Conservation (phyloP, 2,113 vertebrate species). For the Melanostigma gelatinosum region DNA sequence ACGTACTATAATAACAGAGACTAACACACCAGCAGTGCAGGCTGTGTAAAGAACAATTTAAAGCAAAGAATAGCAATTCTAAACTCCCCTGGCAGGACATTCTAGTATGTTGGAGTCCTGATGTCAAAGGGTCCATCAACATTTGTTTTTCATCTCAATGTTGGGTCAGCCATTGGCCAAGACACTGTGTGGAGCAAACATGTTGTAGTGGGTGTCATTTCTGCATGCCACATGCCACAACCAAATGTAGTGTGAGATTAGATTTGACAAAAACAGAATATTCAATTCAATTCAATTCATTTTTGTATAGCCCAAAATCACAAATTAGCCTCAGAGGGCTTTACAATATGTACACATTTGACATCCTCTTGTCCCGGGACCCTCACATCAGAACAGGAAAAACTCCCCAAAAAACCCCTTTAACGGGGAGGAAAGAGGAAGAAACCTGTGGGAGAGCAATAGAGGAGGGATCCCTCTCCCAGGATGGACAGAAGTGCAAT, state of each 20-base stretch:
- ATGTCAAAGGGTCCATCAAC: background rate
- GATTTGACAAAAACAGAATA: background rate
- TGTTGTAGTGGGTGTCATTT: conserved; percentile 1
- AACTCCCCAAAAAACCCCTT: too few relatives aligned
- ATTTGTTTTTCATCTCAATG: conserved; percentile 17
- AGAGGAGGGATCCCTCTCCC: too few relatives aligned
- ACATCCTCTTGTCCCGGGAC: too few relatives aligned
- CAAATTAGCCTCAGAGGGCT: too few relatives aligned
- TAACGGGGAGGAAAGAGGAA: too few relatives aligned
- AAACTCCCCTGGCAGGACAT: background rate
- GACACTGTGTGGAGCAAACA: conserved; percentile 1
- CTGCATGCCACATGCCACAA: background rate
- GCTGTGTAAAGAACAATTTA: background rate
- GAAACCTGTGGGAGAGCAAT: too few relatives aligned
- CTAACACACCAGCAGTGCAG: background rate
- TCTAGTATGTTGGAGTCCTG: conserved; percentile 1
- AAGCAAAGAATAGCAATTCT: background rate
- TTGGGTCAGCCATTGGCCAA: background rate
- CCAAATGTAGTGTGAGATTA: background rate
- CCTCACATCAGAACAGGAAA: too few relatives aligned
- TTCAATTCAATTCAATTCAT: too few relatives aligned
- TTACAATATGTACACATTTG: too few relatives aligned
- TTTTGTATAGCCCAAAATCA: too few relatives aligned
- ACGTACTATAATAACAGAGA: background rate
- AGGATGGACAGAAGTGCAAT: too few relatives aligned